Conservation (phyloP, 1,140 invertebrate genomes). For the Neodiprion lecontei region DNA sequence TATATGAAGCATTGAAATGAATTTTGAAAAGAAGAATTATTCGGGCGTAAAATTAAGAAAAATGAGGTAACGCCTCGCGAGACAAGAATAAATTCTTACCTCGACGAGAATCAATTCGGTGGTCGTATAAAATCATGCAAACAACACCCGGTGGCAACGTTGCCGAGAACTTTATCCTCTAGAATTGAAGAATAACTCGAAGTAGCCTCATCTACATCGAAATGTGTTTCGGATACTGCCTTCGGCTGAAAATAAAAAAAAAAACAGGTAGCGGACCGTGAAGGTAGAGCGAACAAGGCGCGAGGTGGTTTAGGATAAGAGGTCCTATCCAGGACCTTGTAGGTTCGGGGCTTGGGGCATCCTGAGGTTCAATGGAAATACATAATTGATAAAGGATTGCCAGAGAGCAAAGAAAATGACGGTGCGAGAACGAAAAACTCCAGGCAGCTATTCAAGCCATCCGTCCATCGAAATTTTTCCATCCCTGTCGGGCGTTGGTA, state of each 20-base stretch:
- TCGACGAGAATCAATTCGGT: background rate
- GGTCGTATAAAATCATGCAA: background rate
- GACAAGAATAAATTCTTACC: background rate
- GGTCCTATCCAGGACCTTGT: too few species aligned
- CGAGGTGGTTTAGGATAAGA: too few species aligned
- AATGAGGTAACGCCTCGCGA: background rate
- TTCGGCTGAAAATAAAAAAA: background rate
- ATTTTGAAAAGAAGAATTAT: too few species aligned
- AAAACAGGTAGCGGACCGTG: background rate
- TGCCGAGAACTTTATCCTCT: background rate
- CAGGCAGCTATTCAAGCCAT: too few species aligned
- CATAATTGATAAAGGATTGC: background rate
- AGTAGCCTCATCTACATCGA: conserved; percentile 18
- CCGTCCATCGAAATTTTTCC: too few species aligned
- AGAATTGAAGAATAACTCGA: conserved; percentile 1
- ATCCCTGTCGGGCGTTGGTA: too few species aligned
- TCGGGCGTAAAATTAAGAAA: background rate
- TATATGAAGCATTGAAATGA: too few species aligned
- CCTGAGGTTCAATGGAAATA: background rate
- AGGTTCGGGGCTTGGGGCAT: too few species aligned
- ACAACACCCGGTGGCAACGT: background rate
- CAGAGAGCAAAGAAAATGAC: too few species aligned
- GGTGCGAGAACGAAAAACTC: too few species aligned
- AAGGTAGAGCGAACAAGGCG: background rate
- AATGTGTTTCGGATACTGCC: conserved; percentile 16